Base-by-base conservation (phyloP, 2,888 invertebrate species). In the Steinernema carpocapsae region DNA sequence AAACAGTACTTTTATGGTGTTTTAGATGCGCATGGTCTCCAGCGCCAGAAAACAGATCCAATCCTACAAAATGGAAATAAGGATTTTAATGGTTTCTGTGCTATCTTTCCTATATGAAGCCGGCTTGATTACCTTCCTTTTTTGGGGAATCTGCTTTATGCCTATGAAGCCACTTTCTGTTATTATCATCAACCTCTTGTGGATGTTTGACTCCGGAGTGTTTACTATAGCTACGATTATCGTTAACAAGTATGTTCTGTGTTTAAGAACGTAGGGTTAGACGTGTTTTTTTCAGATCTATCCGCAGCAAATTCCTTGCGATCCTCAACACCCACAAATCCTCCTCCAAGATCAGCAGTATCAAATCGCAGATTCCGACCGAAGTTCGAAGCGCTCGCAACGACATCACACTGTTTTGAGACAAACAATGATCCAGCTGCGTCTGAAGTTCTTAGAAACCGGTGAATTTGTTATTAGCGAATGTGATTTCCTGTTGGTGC, bases 181-280 rank as follows among this genome's bases (percentile, higher is more conserved):
- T 12, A 4, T 32, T n/a, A 17, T 37, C 12, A 10, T 64, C 17
- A 64, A 64, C n/a, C 6, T 17, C 7, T 1, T 64, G 1, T 32
- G 64, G 32, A 64, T 64, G 32, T 32, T 64, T 7, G 64, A 64
- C 64, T 12, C 64, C 14, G 64, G 64, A 64, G 2, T 64, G 32
- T 64, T 64, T 32, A 12, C 32, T 1, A 17, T 29, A 6, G 32
- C 37, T 2, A 64, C 64, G 2, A 14, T 64, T n/a, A 26, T 26
- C 10, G n/a, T 64, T 32, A 64, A 64, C 64, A 64, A 22, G 64
- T 64, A 17, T n/a, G 43, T 43, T 19, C n/a, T n/a, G n/a, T n/a
- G n/a, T n/a, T n/a, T n/a, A n/a, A 48, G 48, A 48, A 48, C 4
- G 43, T 10, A 10, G 14, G 10, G 43, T 7, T 43, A 43, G 7